Percentiles rank a stretch among this genome's conserved stretches.
These are phyloP conservation scores for Thermophis baileyi DNA, from an alignment of 2,113 vertebrate genomes.

Conservation along the genomic window DNA sequence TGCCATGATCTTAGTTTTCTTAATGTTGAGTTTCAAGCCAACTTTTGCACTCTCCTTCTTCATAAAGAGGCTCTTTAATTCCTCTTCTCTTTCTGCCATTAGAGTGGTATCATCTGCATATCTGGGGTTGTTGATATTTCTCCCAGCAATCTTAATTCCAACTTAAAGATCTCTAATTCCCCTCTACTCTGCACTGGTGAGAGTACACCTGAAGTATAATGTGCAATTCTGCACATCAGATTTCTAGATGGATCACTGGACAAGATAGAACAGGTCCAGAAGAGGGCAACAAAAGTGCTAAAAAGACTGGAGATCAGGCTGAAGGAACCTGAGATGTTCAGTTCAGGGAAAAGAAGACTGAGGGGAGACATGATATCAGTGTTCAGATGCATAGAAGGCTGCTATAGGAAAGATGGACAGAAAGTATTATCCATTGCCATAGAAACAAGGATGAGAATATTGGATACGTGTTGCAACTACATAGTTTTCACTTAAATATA, in stretches of 20 bases:
- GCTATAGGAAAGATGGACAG: background rate
- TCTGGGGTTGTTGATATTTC: no score
- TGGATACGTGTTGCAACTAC: background rate
- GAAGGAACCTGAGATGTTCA: background rate
- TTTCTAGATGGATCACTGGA: background rate
- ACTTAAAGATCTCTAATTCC: background rate
- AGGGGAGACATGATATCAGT: background rate
- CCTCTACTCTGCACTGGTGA: background rate
- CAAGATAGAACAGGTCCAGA: background rate
- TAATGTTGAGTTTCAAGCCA: no score
- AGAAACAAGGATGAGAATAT: background rate
- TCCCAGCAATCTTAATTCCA: no score
- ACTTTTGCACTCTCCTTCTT: no score
- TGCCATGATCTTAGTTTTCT: no score
- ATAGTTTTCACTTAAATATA: background rate
- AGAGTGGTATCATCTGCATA: no score
- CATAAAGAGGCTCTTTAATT: no score
- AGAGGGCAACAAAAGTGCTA: background rate
- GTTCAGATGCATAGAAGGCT: background rate
- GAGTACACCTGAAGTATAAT: background rate
- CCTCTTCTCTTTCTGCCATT: no score
- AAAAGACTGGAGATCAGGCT: background rate
- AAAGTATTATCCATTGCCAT: background rate
- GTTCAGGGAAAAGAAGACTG: background rate
- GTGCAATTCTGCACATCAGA: background rate